Evolutionary conservation across 1,140 invertebrate species (phyloP), one percentile per base, ranked within the genome.

Genomic region (Drosophila persimilis): DNA sequence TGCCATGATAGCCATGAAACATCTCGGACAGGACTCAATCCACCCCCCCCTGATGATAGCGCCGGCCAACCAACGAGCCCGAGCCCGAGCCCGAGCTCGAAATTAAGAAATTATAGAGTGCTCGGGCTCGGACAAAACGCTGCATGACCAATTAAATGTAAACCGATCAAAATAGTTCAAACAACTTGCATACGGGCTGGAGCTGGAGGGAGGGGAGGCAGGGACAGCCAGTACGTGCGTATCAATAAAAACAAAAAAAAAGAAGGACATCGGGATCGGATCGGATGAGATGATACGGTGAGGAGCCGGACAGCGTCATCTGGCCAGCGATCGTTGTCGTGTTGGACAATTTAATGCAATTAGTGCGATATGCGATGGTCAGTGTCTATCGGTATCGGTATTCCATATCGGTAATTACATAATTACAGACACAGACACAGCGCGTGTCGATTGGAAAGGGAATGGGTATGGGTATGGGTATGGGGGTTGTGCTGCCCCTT

Each of bases 341-440:
- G 77, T 71, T 72, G 69, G 73, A 75, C 81, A 86, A 86, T 86
- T 86, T 86, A 86, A 86, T 86, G 83, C 83, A 86, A 86, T 86
- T 86, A 86, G 81, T 86, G 74, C 59, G 77, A 85, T 85, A 85
- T 64, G 75, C 55, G 55, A 60, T 56, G 67, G 66, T 62, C 50
- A 63, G 51, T 52, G 65, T 22, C 17, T 50, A 46, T 44, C 52
- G 58, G 56, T 35, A 22, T 62, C 22, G 17, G 22, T 54, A 46
- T 52, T 51, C 46, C 59, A 50, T 46, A 58, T 47, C 43, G 35
- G 72, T 86, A 85, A 86, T 85, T 85, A 85, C 73, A 69, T 86
- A 86, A 85, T 85, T 86, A 86, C 74, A 73, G 69, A 74, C 70
- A 62, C 24, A 35, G 13, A 47, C 31, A 62, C 41, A 73, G 70